Conservation (phyloP, 2,888 invertebrate species). For the Athalia circularis region DNA sequence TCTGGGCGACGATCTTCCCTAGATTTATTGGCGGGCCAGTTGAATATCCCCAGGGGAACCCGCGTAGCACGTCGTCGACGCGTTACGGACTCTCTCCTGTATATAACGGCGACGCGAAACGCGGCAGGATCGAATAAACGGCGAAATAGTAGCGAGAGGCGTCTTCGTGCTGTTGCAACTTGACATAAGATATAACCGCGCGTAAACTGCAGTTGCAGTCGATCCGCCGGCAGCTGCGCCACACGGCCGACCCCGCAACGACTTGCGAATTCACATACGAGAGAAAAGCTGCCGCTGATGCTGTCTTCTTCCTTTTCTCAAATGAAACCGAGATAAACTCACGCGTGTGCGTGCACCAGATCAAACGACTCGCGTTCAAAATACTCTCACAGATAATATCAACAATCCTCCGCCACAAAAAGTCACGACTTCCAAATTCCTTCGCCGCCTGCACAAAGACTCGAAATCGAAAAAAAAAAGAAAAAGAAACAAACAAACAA, state of each 20-base stretch:
- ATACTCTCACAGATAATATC: conserved; percentile 22
- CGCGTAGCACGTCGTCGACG: conserved; percentile 15
- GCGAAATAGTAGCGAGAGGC: too few relatives aligned
- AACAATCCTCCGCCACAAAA: conserved; percentile 13
- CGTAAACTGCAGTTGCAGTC: too few relatives aligned
- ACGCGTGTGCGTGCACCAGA: conserved; percentile 42
- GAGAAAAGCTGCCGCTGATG: background rate
- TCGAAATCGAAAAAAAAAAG: too few relatives aligned
- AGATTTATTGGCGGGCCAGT: conserved; percentile 58
- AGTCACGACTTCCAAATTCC: background rate
- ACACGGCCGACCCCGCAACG: too few relatives aligned
- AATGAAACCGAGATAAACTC: background rate
- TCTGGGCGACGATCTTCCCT: conserved; percentile 59
- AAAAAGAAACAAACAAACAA: too few relatives aligned
- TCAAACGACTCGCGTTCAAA: conserved; percentile 40
- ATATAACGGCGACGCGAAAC: too few relatives aligned
- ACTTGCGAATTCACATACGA: too few relatives aligned
- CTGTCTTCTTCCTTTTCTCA: background rate
- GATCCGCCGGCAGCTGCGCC: too few relatives aligned
- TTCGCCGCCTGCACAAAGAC: too few relatives aligned
- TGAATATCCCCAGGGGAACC: conserved; percentile 5
- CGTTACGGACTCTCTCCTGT: conserved; percentile 10
- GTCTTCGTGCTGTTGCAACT: too few relatives aligned
- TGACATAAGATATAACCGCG: too few relatives aligned
- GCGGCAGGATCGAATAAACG: too few relatives aligned